Conservation (phyloP, 1,140 invertebrate species). For the Planococcus citri region DNA sequence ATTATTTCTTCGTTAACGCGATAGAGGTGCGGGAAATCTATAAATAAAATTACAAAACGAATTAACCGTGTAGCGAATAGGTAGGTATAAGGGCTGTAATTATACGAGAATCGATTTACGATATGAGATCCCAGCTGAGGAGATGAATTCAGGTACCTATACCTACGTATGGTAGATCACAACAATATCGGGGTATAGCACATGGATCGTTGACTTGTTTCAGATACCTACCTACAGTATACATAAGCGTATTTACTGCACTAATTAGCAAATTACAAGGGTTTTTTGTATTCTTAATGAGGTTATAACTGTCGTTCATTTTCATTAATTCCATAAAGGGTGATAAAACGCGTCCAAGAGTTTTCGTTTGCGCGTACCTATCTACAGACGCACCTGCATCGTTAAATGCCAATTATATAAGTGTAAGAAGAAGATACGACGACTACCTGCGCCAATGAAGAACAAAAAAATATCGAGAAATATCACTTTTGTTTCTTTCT, state of each 20-base stretch:
- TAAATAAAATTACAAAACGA: not conserved
- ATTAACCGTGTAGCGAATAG: not conserved
- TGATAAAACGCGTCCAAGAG: not conserved
- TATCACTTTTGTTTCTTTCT: not conserved
- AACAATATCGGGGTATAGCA: not conserved
- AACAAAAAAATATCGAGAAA: not conserved
- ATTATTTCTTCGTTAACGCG: not conserved
- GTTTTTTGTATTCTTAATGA: not conserved
- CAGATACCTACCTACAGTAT: too few relatives aligned
- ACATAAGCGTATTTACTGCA: not conserved
- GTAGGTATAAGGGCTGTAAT: not conserved
- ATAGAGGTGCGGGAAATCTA: not conserved
- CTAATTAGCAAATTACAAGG: not conserved
- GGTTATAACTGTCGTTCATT: not conserved
- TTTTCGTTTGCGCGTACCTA: too few relatives aligned
- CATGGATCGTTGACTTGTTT: not conserved
- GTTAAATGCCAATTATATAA: not conserved
- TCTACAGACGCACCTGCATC: not conserved
- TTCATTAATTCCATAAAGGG: slow-evolving; percentile 2
- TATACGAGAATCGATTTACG: not conserved
- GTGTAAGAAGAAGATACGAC: not conserved
- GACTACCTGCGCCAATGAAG: not conserved
- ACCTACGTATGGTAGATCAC: not conserved
- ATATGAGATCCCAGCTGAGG: not conserved
- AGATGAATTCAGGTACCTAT: too few relatives aligned